These are phyloP conservation scores for Rana temporaria DNA, from an alignment of 2,113 vertebrate species.

Conservation along the genomic window DNA sequence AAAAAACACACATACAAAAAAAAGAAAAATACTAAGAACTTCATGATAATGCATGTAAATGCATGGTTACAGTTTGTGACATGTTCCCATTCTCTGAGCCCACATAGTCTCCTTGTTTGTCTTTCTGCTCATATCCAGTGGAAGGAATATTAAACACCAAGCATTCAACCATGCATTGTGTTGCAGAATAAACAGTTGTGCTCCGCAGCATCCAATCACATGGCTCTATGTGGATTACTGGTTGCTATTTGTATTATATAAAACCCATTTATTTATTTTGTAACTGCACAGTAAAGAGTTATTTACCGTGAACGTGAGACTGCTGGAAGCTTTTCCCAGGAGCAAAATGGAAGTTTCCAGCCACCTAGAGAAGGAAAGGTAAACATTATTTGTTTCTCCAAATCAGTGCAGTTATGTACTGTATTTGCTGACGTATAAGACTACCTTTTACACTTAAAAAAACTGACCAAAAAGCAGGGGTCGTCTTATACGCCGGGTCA, in stretches of 20 bases:
- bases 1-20: no score
- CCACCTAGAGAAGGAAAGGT: constrained; percentile 77
- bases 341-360: constrained; percentile 98
- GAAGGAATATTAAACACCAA: neutral
- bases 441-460: no score
- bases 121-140: neutral
- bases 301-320: constrained; percentile 95
- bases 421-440: no score
- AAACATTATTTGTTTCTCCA: neutral
- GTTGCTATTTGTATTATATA: no score
- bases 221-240: no score
- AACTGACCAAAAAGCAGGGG: no score
- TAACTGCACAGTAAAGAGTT: no score
- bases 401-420: neutral
- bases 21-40: no score
- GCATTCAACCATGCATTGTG: neutral
- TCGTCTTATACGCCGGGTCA: no score
- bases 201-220: no score
- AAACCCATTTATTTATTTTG: no score
- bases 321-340: constrained; percentile 99
- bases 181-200: neutral
- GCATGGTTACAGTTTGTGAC: neutral
- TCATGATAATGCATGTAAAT: no score
- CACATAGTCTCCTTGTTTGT: constrained; percentile 23
- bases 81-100: constrained; percentile 1